Base-by-base conservation (phyloP, 2,797 vertebrate genomes). In the Acrocephalus scirpaceus region DNA sequence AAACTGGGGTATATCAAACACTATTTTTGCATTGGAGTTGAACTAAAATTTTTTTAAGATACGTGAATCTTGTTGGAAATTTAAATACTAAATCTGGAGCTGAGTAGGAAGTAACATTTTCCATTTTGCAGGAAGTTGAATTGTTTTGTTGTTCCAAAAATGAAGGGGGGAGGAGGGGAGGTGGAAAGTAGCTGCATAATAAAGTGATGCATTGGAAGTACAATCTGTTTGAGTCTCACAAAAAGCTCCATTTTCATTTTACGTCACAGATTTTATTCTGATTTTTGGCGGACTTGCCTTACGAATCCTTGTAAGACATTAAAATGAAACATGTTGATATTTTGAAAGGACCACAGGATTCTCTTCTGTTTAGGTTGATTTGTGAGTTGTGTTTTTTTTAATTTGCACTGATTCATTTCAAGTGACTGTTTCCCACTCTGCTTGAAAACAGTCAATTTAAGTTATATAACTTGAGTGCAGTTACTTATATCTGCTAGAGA, bases 51-150 rank as follows among this genome's bases (percentile, higher is more conserved):
- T 81, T 88, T 86, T 64, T 73, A 34, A 64, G 57, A 93, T 56
- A 57, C 1, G 4, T 77, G 69, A 65, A 71, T 91, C 1, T 4
- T 76, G 86, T 71, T 89, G 79, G 69, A 72, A 93, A 80, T 95
- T 61, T 45, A 76, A 89, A 85, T 87, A 79, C 94, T 95, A 96
- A 95, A 96, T 95, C 69, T 93, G 92, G 87, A 94, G 72, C 81
- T 95, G 92, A 95, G 94, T 93, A 91, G 87, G 91, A 93, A 96
- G 94, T 66, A 85, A 82, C 60, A 95, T 78, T 77, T 93, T 90
- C 78, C 66, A 13, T 90, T 94, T 86, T 90, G 56, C 90, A 92
- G 93, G 94, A 93, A 95, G 86, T 90, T 79, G 90, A 83, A 95
- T 93, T 96, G 90, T 94, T 94, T 88, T 93, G 86, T 94, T 94